phyloP scores from a whole-genome alignment of 2,797 vertebrate species.

The Lepus oiostolus region DNA sequence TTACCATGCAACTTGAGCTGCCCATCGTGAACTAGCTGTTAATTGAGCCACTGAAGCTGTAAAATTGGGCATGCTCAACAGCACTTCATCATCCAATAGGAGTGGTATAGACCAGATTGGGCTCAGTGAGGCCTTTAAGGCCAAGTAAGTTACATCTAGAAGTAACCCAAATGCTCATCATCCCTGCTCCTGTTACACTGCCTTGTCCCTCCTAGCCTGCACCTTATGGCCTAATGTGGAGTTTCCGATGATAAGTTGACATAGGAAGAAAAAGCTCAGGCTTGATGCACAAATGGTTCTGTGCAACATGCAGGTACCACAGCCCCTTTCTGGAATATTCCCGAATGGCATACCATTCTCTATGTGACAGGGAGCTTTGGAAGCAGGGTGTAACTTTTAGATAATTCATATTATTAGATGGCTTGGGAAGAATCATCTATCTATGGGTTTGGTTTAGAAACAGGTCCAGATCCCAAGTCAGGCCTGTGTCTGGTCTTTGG shows the following conservation, averaged over 20 bases:
- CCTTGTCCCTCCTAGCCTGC: not conserved
- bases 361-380: not conserved
- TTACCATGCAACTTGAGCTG: not conserved
- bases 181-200: not conserved
- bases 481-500: not conserved
- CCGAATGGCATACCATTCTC: not conserved
- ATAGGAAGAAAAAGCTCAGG: not conserved
- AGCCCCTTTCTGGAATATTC: not conserved
- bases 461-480: not conserved
- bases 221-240: not conserved
- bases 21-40: not conserved
- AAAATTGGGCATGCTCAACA: not conserved
- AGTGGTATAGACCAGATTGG: not conserved
- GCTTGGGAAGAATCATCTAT: not conserved
- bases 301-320: not conserved
- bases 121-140: not conserved
- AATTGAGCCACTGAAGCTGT: not conserved
- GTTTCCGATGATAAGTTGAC: not conserved
- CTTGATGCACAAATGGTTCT: constrained; percentile 3
- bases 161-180: not conserved
- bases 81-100: not conserved
- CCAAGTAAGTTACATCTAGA: not conserved
- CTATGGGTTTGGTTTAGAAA: not conserved
- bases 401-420: not conserved
- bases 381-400: constrained; percentile 25